Evolutionary conservation across 2,797 vertebrate genomes (phyloP).

Genomic region (Malacoctenus gilli): DNA sequence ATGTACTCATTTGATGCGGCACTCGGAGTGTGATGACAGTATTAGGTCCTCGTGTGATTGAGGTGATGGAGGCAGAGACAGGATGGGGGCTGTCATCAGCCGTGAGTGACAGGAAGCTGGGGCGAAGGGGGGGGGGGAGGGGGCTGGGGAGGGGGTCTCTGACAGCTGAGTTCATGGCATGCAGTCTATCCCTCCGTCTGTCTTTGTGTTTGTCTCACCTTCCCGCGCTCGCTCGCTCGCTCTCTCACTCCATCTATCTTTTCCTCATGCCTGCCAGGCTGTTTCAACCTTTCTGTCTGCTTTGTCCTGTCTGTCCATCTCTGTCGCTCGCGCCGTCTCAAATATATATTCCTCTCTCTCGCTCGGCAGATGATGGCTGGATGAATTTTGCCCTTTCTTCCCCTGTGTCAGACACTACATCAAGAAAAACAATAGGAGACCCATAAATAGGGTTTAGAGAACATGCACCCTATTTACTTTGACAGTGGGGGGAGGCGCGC

Average conservation of each 20-base stretch:
- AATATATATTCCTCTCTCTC: constrained; percentile 10
- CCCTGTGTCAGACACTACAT: constrained; percentile 62
- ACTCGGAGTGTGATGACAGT: constrained; percentile 74
- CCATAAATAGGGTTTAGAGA: constrained; percentile 76
- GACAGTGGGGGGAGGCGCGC: constrained; percentile 54
- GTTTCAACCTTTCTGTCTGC: constrained; percentile 55
- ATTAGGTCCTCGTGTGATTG: constrained; percentile 76
- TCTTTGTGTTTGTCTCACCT: constrained; percentile 51
- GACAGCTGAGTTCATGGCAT: constrained; percentile 66
- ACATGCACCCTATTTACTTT: constrained; percentile 78
- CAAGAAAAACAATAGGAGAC: constrained; percentile 72
- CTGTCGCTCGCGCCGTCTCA: constrained; percentile 19
- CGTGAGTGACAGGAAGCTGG: constrained; percentile 73
- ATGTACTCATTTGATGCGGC: constrained; percentile 60
- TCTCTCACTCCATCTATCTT: constrained; percentile 43
- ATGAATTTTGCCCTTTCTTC: constrained; percentile 66
- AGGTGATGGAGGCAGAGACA: constrained; percentile 75
- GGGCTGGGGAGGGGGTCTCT: constrained; percentile 5
- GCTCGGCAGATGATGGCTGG: constrained; percentile 39
- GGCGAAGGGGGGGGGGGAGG: constrained; percentile 27
- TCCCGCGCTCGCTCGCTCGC: constrained; percentile 9
- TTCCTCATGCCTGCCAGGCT: constrained; percentile 59
- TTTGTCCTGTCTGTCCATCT: constrained; percentile 50
- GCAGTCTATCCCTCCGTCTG: constrained; percentile 57
- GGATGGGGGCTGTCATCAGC: constrained; percentile 75